phyloP scores from a whole-genome alignment of 2,888 invertebrate genomes.

The Metellina segmentata region DNA sequence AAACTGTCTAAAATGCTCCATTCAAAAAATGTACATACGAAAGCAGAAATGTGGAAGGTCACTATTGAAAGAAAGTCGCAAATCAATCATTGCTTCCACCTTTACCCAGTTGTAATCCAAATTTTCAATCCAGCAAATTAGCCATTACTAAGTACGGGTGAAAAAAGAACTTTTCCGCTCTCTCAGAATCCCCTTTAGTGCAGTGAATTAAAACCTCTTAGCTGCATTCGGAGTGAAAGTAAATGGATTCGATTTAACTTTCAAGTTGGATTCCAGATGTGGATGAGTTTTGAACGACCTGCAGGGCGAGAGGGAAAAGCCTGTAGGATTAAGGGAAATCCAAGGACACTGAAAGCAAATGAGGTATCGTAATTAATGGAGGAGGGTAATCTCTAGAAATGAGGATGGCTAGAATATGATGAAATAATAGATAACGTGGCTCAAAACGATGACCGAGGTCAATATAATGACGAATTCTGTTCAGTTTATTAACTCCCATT shows the following conservation, averaged over 20 bases:
- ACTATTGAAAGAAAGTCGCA: too few relatives aligned
- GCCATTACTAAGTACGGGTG: too few relatives aligned
- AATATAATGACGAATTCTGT: not conserved
- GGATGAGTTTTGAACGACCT: not conserved
- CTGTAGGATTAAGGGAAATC: not conserved
- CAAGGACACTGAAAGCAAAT: not conserved
- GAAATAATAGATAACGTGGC: not conserved
- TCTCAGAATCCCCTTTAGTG: too few relatives aligned
- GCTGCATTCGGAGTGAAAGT: not conserved
- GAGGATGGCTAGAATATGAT: not conserved
- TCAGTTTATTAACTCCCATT: too few relatives aligned
- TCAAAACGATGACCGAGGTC: not conserved
- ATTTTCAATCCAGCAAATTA: too few relatives aligned
- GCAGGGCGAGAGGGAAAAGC: not conserved
- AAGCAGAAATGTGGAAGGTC: too few relatives aligned
- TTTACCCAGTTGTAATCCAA: too few relatives aligned
- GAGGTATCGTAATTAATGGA: not conserved
- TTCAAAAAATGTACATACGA: too few relatives aligned
- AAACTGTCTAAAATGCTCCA: too few relatives aligned
- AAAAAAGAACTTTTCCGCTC: too few relatives aligned
- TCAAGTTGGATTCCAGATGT: not conserved
- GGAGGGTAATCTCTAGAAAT: not conserved
- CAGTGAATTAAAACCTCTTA: not conserved
- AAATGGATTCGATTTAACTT: not conserved
- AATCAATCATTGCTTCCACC: too few relatives aligned